Evolutionary conservation across 2,797 vertebrate species (phyloP).

Genomic region (Sebastes alutus): DNA sequence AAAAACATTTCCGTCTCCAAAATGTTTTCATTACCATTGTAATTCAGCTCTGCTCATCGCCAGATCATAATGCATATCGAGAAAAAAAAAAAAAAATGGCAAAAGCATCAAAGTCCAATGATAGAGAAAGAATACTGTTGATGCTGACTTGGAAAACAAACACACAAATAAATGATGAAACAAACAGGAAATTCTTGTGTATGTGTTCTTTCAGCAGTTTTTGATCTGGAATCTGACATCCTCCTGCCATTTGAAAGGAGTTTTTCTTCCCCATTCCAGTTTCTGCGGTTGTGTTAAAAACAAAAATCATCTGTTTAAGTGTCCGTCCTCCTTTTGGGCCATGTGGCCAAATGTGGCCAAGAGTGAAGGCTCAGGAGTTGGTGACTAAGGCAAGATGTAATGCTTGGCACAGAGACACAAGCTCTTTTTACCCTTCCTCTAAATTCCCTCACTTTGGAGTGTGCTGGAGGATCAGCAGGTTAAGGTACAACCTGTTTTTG

Average conservation of each 20-base stretch:
- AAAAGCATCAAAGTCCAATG: conserved; percentile 51
- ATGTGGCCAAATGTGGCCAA: conserved; percentile 46
- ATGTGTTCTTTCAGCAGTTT: conserved; percentile 45
- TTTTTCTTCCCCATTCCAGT: not conserved
- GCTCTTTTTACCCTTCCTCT: conserved; percentile 39
- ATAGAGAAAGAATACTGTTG: conserved; percentile 48
- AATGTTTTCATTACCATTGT: conserved; percentile 39
- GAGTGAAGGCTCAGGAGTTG: conserved; percentile 32
- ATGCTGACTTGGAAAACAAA: conserved; percentile 65
- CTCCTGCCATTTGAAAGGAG: conserved; percentile 38
- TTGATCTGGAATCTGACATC: conserved; percentile 59
- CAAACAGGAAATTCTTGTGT: conserved; percentile 57
- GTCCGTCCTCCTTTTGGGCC: conserved; percentile 47
- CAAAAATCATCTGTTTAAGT: conserved; percentile 67
- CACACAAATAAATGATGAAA: conserved; percentile 58
- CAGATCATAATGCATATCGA: conserved; percentile 34
- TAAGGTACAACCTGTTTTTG: conserved; percentile 43
- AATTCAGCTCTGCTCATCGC: conserved; percentile 19
- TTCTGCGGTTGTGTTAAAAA: conserved; percentile 62
- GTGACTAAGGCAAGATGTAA: conserved; percentile 66
- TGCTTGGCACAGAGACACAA: conserved; percentile 58
- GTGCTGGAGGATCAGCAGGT: conserved; percentile 30
- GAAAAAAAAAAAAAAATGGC: conserved; percentile 30
- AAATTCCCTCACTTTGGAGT: conserved; percentile 32
- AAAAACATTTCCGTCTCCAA: conserved; percentile 22